These are phyloP conservation scores for Cephalopholis sonnerati DNA, from an alignment of 2,113 vertebrate species.

Conservation along the genomic window DNA sequence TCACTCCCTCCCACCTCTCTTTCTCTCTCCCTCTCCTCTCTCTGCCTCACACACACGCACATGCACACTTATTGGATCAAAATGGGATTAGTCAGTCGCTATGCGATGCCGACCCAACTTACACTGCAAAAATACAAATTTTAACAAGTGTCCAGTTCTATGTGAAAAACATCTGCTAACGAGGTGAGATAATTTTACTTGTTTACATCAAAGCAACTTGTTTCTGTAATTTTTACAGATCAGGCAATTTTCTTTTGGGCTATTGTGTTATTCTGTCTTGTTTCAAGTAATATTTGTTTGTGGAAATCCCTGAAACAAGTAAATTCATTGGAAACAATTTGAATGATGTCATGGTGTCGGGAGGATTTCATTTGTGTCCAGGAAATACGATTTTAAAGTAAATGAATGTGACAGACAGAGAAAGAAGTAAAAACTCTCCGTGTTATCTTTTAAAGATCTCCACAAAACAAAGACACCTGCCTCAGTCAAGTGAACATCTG, in stretches of 20 bases:
- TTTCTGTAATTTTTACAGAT: constrained; percentile 22
- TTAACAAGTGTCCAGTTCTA: constrained; percentile 46
- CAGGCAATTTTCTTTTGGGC: constrained; percentile 4
- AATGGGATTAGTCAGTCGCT: constrained; percentile 80
- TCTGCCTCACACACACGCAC: constrained; percentile 60
- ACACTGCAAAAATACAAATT: constrained; percentile 53
- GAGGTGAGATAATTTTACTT: constrained; percentile 57
- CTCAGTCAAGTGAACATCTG: constrained; percentile 46
- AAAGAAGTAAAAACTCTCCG: constrained; percentile 13
- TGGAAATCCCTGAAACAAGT: constrained; percentile 52
- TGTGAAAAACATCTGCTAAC: constrained; percentile 62
- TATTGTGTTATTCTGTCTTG: neutral
- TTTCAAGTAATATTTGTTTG: constrained; percentile 46
- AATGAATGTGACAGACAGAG: constrained; percentile 15
- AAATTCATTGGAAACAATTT: constrained; percentile 47
- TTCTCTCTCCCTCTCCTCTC: constrained; percentile 39
- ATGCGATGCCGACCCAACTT: constrained; percentile 73
- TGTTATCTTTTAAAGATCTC: neutral
- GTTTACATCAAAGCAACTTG: constrained; percentile 51
- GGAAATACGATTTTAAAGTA: constrained; percentile 16
- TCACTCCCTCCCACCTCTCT: constrained; percentile 53
- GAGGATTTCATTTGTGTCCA: constrained; percentile 36
- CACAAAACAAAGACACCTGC: constrained; percentile 54
- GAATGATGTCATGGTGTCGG: constrained; percentile 56
- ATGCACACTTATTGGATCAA: constrained; percentile 81